These are phyloP conservation scores for Ischnus inquisitorius DNA, from an alignment of 2,888 invertebrate genomes.

Conservation along the genomic window DNA sequence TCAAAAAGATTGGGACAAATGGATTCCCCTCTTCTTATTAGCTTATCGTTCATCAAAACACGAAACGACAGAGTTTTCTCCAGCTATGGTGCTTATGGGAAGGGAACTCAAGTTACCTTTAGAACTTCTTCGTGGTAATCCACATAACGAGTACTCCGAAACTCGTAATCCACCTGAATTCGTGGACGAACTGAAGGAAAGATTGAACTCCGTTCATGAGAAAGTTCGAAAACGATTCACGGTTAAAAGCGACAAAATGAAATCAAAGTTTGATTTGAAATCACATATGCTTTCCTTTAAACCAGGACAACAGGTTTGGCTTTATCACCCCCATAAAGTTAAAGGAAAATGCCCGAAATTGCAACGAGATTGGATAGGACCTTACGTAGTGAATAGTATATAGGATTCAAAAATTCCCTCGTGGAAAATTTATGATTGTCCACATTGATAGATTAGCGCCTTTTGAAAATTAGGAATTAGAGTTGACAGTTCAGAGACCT, in stretches of 20 bases:
- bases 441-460: slow-evolving; percentile 34
- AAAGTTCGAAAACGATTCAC: slow-evolving; percentile 9
- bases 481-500: slow-evolving; percentile 19
- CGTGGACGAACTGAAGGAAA: slow-evolving; percentile 37
- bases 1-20: slow-evolving; percentile 71
- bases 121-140: slow-evolving; percentile 29
- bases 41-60: slow-evolving; percentile 62
- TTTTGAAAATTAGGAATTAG: slow-evolving; percentile 17
- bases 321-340: slow-evolving; percentile 32
- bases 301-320: slow-evolving; percentile 49
- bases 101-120: slow-evolving; percentile 45
- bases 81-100: slow-evolving; percentile 12
- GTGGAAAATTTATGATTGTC: slow-evolving; percentile 37
- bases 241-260: slow-evolving; percentile 41
- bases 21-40: slow-evolving; percentile 64
- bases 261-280: slow-evolving; percentile 51
- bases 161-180: slow-evolving; percentile 30
- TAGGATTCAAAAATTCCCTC: slow-evolving; percentile 40
- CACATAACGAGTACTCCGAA: slow-evolving; percentile 10
- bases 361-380: slow-evolving; percentile 49
- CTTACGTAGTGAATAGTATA: slow-evolving; percentile 42
- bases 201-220: slow-evolving; percentile 35
- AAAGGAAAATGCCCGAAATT: slow-evolving; percentile 56
- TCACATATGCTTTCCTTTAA: slow-evolving; percentile 39
- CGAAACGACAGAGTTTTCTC: slow-evolving; percentile 50